Base-by-base conservation (phyloP, 2,113 vertebrate species). In the Rattus rattus region DNA sequence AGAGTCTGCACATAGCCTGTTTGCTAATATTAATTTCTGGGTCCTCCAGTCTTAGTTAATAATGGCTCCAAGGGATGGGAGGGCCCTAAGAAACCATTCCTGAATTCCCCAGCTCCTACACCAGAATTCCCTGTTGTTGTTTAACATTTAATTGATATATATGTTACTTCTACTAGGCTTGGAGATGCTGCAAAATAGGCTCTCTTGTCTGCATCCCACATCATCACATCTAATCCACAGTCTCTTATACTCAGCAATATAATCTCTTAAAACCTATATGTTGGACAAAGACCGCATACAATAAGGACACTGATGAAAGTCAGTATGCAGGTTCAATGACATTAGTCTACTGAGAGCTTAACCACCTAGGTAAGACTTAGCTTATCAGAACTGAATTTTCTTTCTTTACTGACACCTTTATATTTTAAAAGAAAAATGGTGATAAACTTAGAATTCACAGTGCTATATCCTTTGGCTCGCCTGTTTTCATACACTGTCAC, bases 281-380 rank as follows among this genome's bases (percentile, higher is more conserved):
- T 10, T 72, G 33, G 73, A 63, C 65, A 70, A 88, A 49, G 17
- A 56, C 2, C 33, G 56, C 85, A 85, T 52, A 43, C 9, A 90
- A 86, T 28, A 94, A 90, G 80, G 36, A 92, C 81, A 69, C 36
- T n/a, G 79, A 97, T 49, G 24, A 92, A 39, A 90, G 20, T 33
- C 9, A 72, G 19, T 8, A 77, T 76, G 92, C 17, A 49, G 77
- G 8, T 65, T 91, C 47, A 65, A 43, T n/a, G 85, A 76, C 47
- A 65, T n/a, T 49, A n/a, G 8, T 17, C 19, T 39, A 20, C 61
- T 75, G 43, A 56, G 16, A 91, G 12, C 5, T 20, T n/a, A 86
- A 26, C 47, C 28, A 20, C 61, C 77, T 43, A 7, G 22, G 36
- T 80, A 59, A 86, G 47, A 73, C 7, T 5, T 36, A 95, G 47